Base-by-base conservation (phyloP, 2,113 vertebrate species). In the Strigops habroptila region DNA sequence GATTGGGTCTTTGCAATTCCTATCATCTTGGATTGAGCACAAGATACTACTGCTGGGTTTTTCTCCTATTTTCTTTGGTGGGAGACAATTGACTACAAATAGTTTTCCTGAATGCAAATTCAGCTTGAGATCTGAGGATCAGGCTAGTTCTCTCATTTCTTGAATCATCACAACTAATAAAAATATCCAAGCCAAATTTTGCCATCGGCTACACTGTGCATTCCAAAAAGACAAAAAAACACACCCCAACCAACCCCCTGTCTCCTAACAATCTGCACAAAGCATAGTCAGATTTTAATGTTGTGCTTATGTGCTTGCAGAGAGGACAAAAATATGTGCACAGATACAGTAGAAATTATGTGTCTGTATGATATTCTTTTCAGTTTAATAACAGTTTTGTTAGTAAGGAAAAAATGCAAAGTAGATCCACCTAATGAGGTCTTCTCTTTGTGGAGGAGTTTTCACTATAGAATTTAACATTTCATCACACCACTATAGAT, bases 131-230 rank as follows among this genome's bases (percentile, higher is more conserved):
- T 76, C 31, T 63, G 28, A 88, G 51, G 94, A 70, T 43, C 3
- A 1, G 33, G 3, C 44, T 74, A 49, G 22, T 59, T 94, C 67
- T 19, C 24, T 82, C 14, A 23, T 79, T 78, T 80, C 41, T 80
- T 60, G 6, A 30, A 53, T 88, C 52, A 77, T 62, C 70, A 52
- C 0, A 6, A 67, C 67, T 51, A 82, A 88, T 82, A 86, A 83
- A 91, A 95, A 88, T 68, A 90, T 53, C 63, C 13, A 4, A 91
- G 68, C 60, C 85, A 93, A 70, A 52, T 83, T 83, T 88, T 93
- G 65, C 68, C 76, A 67, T 60, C 51, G 43, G 49, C 63, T 88
- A 43, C 10, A 22, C 25, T 48, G 33, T 73, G 59, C 28, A n/a
- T 90, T 70, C 59, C 6, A 84, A 80, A 90, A 83, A 33, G 18